These are phyloP conservation scores for Brachynemurus nebulosus DNA, from an alignment of 2,888 invertebrate genomes.

Conservation along the genomic window DNA sequence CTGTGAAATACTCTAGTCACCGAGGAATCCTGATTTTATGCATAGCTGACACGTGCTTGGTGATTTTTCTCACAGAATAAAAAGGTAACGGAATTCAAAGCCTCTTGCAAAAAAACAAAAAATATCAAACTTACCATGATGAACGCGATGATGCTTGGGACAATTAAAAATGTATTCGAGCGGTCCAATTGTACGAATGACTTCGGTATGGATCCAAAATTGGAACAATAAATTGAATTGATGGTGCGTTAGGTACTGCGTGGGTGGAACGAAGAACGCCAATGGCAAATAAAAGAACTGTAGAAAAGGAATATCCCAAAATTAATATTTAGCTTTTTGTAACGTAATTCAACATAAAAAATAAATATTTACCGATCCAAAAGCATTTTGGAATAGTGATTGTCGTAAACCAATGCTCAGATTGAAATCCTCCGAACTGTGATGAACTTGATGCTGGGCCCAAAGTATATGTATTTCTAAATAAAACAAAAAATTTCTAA, in stretches of 20 bases:
- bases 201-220: constrained; percentile 87
- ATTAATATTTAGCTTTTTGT: no score
- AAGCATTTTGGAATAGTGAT: constrained; percentile 66
- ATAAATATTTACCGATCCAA: constrained; percentile 54
- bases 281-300: constrained; percentile 61
- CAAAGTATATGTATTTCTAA: constrained; percentile 76
- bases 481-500: constrained; percentile 19
- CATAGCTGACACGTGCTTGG: no score
- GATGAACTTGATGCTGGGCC: constrained; percentile 86
- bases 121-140: constrained; percentile 72
- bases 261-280: constrained; percentile 63
- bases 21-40: no score
- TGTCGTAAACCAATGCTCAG: constrained; percentile 72
- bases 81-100: no score
- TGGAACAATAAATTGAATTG: constrained; percentile 85
- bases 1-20: no score
- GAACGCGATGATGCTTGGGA: constrained; percentile 78
- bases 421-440: constrained; percentile 82
- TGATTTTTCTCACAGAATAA: no score
- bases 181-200: constrained; percentile 66
- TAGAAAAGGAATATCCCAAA: constrained; percentile 11
- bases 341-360: not conserved
- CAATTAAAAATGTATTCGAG: constrained; percentile 78
- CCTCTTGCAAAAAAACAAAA: no score
- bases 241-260: constrained; percentile 67